Conservation (phyloP, 30 jellyfish, hydroid and myxozoan genomes). For the Aurelia sp. region DNA sequence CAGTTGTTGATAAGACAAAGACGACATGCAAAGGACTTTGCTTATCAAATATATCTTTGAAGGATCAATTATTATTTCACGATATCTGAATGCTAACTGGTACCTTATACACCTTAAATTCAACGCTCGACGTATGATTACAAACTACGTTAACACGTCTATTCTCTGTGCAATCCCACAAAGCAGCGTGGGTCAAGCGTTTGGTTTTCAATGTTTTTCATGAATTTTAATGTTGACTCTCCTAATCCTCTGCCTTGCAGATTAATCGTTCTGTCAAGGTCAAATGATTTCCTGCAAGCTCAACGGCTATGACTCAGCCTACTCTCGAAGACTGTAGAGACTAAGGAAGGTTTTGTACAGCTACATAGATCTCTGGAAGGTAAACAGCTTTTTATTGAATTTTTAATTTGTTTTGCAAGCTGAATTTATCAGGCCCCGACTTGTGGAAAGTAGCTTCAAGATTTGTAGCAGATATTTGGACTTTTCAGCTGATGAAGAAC, state of each 20-base stretch:
- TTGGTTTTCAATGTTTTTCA: slow-evolving; percentile 35
- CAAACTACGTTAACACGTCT: background rate
- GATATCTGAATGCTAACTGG: slow-evolving; percentile 26
- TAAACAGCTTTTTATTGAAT: background rate
- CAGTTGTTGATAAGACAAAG: too few species aligned
- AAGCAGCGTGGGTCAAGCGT: slow-evolving; percentile 48
- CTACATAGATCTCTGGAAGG: too few species aligned
- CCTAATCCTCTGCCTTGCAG: background rate
- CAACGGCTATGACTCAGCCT: too few species aligned
- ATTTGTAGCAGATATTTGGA: too few species aligned
- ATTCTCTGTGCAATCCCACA: slow-evolving; percentile 16
- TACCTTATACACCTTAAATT: slow-evolving; percentile 2
- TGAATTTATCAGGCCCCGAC: too few species aligned
- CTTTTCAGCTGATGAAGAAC: too few species aligned
- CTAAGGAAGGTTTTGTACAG: too few species aligned
- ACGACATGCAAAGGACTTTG: too few species aligned
- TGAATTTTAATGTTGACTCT: slow-evolving; percentile 14
- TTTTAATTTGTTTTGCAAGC: background rate
- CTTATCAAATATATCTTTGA: too few species aligned
- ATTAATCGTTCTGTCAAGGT: background rate
- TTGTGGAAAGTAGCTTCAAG: too few species aligned
- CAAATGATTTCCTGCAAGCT: background rate
- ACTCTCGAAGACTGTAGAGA: too few species aligned
- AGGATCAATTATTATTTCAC: too few species aligned
- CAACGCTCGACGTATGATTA: slow-evolving; percentile 7